phyloP scores from a whole-genome alignment of 2,888 invertebrate genomes.

The Ptilodon capucinus region DNA sequence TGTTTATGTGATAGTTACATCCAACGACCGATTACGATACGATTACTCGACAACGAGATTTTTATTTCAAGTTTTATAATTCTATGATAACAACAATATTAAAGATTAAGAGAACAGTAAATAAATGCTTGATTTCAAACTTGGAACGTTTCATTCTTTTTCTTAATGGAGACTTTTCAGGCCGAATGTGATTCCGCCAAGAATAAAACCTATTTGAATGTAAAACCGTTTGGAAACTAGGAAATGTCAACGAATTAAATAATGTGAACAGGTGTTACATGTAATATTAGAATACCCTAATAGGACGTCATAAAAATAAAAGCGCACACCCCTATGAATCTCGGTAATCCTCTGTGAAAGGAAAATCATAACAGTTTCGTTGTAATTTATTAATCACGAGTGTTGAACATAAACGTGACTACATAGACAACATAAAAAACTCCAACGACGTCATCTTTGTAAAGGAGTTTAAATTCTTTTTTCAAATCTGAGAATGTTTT shows the following conservation, averaged over 20 bases:
- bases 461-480: constrained; percentile 17
- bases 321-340: constrained; percentile 44
- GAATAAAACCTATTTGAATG: no score
- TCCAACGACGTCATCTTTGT: constrained; percentile 30
- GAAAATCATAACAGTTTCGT: constrained; percentile 56
- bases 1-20: no score
- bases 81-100: no score
- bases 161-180: no score
- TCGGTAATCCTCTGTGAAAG: constrained; percentile 61
- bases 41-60: no score
- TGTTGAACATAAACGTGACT: constrained; percentile 59
- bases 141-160: no score
- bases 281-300: constrained; percentile 48
- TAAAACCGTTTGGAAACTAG: constrained; percentile 30
- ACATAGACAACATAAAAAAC: constrained; percentile 51
- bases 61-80: no score
- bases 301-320: constrained; percentile 55
- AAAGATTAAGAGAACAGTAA: no score
- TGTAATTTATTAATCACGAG: constrained; percentile 65
- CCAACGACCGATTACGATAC: no score
- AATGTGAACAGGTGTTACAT: constrained; percentile 56
- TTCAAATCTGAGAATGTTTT: constrained; percentile 48
- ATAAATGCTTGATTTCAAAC: no score
- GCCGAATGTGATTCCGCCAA: no score
- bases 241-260: constrained; percentile 52